Conservation (phyloP, 2,888 invertebrate species). For the Matsumyia berberina region DNA sequence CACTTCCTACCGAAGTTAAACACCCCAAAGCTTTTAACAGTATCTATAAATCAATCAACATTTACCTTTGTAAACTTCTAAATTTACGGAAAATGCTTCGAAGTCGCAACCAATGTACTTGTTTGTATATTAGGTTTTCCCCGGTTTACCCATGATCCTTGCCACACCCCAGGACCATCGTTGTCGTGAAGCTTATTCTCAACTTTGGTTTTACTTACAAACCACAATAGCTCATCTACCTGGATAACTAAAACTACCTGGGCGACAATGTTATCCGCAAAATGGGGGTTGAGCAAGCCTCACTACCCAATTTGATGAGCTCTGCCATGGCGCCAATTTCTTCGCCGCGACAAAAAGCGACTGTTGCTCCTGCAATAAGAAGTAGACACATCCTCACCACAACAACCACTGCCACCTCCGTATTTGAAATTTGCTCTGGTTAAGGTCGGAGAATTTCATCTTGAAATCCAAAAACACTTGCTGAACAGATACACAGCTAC, state of each 20-base stretch:
- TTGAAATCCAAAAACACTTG: slow-evolving; percentile 33
- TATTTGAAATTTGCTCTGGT: slow-evolving; percentile 9
- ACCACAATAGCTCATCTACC: slow-evolving; percentile 22
- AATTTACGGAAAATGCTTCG: too few relatives aligned
- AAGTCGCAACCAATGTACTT: background rate
- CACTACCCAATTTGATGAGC: background rate
- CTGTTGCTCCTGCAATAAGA: background rate
- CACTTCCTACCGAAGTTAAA: too few relatives aligned
- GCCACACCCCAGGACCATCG: background rate
- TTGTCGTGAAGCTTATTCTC: background rate
- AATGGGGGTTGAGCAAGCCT: slow-evolving; percentile 11
- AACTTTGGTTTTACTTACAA: slow-evolving; percentile 6
- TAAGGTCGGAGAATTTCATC: slow-evolving; percentile 41
- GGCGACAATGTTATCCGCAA: slow-evolving; percentile 18
- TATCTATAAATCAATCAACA: too few relatives aligned
- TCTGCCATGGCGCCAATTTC: slow-evolving; percentile 1
- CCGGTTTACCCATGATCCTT: background rate
- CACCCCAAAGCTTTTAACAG: too few relatives aligned
- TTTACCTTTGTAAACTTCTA: too few relatives aligned
- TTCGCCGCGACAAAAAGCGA: background rate
- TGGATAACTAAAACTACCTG: slow-evolving; percentile 24
- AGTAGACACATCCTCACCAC: background rate
- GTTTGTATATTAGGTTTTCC: background rate
- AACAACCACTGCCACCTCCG: slow-evolving; percentile 6
- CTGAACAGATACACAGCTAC: slow-evolving; percentile 17